Evolutionary conservation across 2,888 invertebrate species (phyloP).

Genomic region (Gymnosoma rotundatum): DNA sequence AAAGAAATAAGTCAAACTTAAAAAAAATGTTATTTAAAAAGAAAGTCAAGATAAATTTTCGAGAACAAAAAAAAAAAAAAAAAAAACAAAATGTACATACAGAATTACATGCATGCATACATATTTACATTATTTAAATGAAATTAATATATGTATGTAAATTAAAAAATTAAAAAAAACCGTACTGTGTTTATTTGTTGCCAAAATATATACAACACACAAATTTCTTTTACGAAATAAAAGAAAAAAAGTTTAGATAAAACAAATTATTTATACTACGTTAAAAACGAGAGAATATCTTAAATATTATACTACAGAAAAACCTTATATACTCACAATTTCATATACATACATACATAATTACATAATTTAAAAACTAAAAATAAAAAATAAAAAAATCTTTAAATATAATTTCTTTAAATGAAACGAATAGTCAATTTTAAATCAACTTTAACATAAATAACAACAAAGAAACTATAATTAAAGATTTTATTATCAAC

Average conservation of each 20-base stretch:
- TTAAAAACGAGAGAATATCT: conserved; percentile 41
- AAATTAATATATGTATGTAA: conserved; percentile 17
- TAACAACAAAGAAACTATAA: conserved; percentile 24
- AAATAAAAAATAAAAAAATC: conserved; percentile 15
- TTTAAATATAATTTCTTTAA: conserved; percentile 46
- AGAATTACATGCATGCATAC: conserved; percentile 65
- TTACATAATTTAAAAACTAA: neutral
- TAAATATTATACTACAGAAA: conserved; percentile 34
- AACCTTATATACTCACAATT: conserved; percentile 43
- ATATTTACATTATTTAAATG: neutral
- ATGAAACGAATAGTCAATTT: conserved; percentile 43
- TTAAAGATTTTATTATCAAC: conserved; percentile 38
- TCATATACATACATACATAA: conserved; percentile 53
- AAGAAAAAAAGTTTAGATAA: conserved; percentile 37
- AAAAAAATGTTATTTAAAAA: neutral
- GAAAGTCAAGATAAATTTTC: neutral
- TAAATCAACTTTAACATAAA: conserved; percentile 37
- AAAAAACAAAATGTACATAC: conserved; percentile 62
- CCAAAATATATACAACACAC: conserved; percentile 79
- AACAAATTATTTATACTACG: conserved; percentile 38
- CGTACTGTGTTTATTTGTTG: conserved; percentile 83
- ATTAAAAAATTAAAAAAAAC: conserved; percentile 72
- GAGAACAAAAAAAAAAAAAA: conserved; percentile 26
- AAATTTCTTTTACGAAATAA: conserved; percentile 54
- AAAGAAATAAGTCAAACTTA: neutral